Percentiles rank a stretch among this genome's conserved stretches.
These are phyloP conservation scores for Glandiceps talaboti DNA, from an alignment of 53 echinoderm and acorn worm genomes.

Conservation along the genomic window DNA sequence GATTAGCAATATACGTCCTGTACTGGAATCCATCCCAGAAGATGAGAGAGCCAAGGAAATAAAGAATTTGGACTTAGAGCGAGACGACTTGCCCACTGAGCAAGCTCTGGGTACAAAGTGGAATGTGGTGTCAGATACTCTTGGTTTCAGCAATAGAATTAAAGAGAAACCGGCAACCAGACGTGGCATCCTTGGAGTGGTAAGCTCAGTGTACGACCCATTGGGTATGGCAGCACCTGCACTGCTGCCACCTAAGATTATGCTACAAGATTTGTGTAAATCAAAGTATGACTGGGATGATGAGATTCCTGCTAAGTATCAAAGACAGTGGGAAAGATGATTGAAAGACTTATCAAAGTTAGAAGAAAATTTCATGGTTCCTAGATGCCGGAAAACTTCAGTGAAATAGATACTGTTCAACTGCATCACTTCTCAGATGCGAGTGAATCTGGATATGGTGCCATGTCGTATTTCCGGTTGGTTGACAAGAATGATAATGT, in stretches of 20 bases:
- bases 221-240: constrained; percentile 30
- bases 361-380: constrained; percentile 10
- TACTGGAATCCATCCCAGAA: no score
- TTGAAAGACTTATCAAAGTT: constrained; percentile 8
- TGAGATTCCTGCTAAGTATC: constrained; percentile 25
- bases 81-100: constrained; percentile 13
- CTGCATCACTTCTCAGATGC: constrained; percentile 49
- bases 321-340: constrained; percentile 24
- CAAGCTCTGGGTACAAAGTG: constrained; percentile 17
- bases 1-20: no score
- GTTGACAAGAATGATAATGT: constrained; percentile 10
- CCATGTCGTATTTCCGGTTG: constrained; percentile 11
- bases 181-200: constrained; percentile 22
- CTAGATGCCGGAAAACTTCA: constrained; percentile 24
- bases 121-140: constrained; percentile 21
- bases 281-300: constrained; percentile 31
- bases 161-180: constrained; percentile 21
- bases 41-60: no score
- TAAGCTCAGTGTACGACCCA: constrained; percentile 40
- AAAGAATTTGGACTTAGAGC: constrained; percentile 3
- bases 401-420: constrained; percentile 1
- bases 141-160: constrained; percentile 11
- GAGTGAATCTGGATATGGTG: constrained; percentile 30
- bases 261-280: constrained; percentile 29
- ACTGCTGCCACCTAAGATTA: constrained; percentile 31